A percentile compares a stretch with the other conserved stretches of the same genome.
Evolutionary conservation across 2,888 invertebrate species (phyloP).

Genomic region (Torymus tubicola): DNA sequence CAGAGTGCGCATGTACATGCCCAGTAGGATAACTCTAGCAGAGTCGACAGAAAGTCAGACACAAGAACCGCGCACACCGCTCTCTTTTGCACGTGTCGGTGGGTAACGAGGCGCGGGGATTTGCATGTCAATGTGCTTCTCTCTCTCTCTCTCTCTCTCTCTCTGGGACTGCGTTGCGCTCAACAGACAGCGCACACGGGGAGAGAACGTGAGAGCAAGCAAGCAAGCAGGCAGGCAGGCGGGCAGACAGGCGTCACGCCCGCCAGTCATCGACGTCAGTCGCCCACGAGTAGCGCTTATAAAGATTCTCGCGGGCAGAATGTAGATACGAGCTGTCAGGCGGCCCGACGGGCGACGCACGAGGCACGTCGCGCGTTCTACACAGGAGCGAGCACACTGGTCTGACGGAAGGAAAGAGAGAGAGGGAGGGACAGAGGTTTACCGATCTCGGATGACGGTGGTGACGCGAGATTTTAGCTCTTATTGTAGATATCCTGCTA

Average conservation of each 20-base stretch:
- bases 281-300: conserved; percentile 66
- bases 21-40: not conserved
- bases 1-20: not conserved
- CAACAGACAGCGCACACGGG: conserved; percentile 48
- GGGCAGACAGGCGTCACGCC: conserved; percentile 63
- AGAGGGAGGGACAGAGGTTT: too few relatives aligned
- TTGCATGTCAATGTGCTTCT: conserved; percentile 40
- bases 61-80: not conserved
- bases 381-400: conserved; percentile 22
- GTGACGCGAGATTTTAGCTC: too few relatives aligned
- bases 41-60: not conserved
- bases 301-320: conserved; percentile 69
- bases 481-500: too few relatives aligned
- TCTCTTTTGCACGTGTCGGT: conserved; percentile 34
- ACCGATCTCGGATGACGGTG: too few relatives aligned
- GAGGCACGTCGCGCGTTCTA: conserved; percentile 60
- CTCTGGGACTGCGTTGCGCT: not conserved
- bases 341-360: conserved; percentile 61
- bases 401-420: conserved; percentile 62
- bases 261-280: conserved; percentile 70
- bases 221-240: conserved; percentile 22
- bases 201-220: conserved; percentile 51
- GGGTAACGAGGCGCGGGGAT: conserved; percentile 45
- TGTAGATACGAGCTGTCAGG: conserved; percentile 70
- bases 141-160: not conserved